Conservation (phyloP, 2,113 vertebrate species). For the Taxidea taxus region DNA sequence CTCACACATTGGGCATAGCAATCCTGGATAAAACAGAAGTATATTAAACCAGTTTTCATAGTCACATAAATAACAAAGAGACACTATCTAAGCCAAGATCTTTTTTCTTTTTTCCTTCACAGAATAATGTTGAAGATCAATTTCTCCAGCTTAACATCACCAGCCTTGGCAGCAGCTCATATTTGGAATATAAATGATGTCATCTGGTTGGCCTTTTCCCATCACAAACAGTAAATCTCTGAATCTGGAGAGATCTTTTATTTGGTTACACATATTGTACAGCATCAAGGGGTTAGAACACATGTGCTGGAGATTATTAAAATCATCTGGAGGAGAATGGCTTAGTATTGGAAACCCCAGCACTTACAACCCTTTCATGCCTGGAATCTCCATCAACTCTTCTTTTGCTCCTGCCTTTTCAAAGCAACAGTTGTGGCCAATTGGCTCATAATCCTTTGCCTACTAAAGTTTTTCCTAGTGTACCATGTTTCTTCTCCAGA, state of each 20-base stretch:
- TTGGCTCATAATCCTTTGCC: background rate
- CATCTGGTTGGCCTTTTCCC: slow-evolving; percentile 87
- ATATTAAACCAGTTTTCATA: slow-evolving; percentile 68
- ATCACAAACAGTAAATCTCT: slow-evolving; percentile 87
- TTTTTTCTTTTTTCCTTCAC: slow-evolving; percentile 65
- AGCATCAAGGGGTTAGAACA: slow-evolving; percentile 86
- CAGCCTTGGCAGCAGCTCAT: slow-evolving; percentile 82
- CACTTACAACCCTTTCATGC: slow-evolving; percentile 69
- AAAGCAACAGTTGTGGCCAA: slow-evolving; percentile 16
- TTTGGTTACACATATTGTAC: slow-evolving; percentile 88
- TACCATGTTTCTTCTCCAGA: background rate
- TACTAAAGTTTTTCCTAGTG: background rate
- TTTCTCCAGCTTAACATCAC: slow-evolving; percentile 85
- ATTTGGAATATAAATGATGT: slow-evolving; percentile 86
- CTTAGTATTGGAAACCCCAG: slow-evolving; percentile 81
- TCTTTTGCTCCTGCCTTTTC: slow-evolving; percentile 52
- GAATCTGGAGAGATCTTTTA: slow-evolving; percentile 87
- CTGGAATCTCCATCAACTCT: slow-evolving; percentile 72
- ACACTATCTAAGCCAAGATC: slow-evolving; percentile 73
- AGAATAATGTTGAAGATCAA: slow-evolving; percentile 81
- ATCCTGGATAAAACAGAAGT: slow-evolving; percentile 68
- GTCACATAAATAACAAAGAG: slow-evolving; percentile 79
- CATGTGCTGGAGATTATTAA: slow-evolving; percentile 86
- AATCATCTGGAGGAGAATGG: slow-evolving; percentile 84
- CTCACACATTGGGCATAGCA: background rate